phyloP scores from a whole-genome alignment of 92 coral and sea anemone species.

The Isaurus tuberculatus region DNA sequence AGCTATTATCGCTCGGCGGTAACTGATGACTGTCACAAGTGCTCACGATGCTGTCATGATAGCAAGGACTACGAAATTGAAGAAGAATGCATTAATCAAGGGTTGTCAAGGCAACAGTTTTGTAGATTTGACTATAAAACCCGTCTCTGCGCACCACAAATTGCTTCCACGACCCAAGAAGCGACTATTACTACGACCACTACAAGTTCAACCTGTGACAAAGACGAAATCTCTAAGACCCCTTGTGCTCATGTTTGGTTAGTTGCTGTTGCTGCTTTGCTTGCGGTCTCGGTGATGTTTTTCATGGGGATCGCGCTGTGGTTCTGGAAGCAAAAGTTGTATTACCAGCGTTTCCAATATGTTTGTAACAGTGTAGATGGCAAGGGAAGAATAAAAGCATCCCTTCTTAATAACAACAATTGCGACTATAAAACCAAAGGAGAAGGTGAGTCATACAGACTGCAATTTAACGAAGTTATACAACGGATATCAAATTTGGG shows the following conservation, averaged over 20 bases:
- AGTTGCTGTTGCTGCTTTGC: neutral
- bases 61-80: slow-evolving; percentile 58
- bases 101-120: slow-evolving; percentile 63
- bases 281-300: slow-evolving; percentile 11
- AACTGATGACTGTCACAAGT: slow-evolving; percentile 74
- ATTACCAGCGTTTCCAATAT: neutral
- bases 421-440: neutral
- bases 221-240: neutral
- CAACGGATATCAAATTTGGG: too few relatives aligned
- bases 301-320: neutral
- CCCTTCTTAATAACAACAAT: neutral
- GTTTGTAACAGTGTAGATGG: neutral
- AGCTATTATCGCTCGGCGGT: slow-evolving; percentile 62
- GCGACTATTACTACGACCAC: neutral
- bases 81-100: slow-evolving; percentile 64
- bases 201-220: neutral
- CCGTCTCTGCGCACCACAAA: slow-evolving; percentile 11
- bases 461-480: too few relatives aligned
- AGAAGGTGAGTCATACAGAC: neutral
- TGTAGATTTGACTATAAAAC: slow-evolving; percentile 59
- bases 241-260: slow-evolving; percentile 2
- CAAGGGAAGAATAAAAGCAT: neutral
- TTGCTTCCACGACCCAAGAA: neutral
- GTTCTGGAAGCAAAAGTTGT: slow-evolving; percentile 12
- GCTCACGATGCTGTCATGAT: slow-evolving; percentile 77